Percentiles rank a stretch among this genome's conserved stretches.
Evolutionary conservation across 2,113 vertebrate species (phyloP).

Genomic region (Eptesicus fuscus): DNA sequence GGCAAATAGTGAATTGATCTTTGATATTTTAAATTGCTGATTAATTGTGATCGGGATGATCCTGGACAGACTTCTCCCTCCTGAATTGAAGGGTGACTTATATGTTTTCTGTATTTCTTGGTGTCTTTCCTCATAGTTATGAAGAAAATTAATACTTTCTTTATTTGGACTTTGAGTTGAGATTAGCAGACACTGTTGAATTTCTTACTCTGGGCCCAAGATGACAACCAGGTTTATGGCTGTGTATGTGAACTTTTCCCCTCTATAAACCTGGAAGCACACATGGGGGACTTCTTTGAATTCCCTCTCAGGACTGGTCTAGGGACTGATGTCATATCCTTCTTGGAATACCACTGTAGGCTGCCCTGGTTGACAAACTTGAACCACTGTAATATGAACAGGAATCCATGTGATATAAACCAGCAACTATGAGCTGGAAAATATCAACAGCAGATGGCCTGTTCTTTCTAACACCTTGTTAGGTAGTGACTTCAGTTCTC

Average conservation of each 20-base stretch:
- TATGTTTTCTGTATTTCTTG: neutral
- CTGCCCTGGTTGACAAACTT: neutral
- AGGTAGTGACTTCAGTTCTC: neutral
- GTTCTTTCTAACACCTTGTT: neutral
- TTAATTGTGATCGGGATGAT: neutral
- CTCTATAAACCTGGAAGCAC: neutral
- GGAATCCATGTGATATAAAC: no score
- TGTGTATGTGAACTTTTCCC: neutral
- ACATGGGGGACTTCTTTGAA: no score
- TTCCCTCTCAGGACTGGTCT: neutral
- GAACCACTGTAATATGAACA: no score
- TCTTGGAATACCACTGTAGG: neutral
- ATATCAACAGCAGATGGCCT: rapidly evolving
- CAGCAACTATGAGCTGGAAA: neutral
- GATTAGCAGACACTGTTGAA: neutral
- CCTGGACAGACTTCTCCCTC: neutral
- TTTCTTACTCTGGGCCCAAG: neutral
- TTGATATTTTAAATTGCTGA: neutral
- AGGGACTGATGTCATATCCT: neutral
- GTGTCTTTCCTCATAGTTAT: neutral
- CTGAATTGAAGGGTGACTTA: neutral
- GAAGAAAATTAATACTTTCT: neutral
- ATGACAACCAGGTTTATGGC: neutral
- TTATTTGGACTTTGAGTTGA: neutral
- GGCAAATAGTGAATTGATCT: neutral